phyloP scores from a whole-genome alignment of 1,140 invertebrate species.

The Chlorops oryzae region DNA sequence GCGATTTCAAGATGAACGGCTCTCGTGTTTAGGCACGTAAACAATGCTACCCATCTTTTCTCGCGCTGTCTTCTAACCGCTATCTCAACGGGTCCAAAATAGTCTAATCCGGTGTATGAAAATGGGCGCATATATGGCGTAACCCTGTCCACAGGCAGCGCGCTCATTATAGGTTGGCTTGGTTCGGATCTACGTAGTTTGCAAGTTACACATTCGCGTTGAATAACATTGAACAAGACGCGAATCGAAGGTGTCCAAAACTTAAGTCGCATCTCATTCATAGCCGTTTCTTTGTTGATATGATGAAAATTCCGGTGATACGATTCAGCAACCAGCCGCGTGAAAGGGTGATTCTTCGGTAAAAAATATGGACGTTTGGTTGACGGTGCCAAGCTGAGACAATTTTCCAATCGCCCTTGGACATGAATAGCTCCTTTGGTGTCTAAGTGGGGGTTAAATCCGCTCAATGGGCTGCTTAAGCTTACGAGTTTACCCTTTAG shows the following conservation, averaged over 20 bases:
- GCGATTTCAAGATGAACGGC: conserved; percentile 8
- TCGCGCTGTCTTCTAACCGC: neutral
- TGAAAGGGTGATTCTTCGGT: neutral
- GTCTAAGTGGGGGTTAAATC: neutral
- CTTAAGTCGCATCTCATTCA: too few relatives aligned
- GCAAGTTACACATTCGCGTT: neutral
- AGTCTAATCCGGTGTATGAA: neutral
- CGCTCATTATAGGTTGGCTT: neutral
- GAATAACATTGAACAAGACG: neutral
- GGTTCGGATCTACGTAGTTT: neutral
- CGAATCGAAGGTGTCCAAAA: too few relatives aligned
- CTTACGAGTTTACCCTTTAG: too few relatives aligned
- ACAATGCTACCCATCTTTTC: too few relatives aligned
- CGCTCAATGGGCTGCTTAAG: neutral
- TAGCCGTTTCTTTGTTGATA: too few relatives aligned
- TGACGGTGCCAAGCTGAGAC: neutral
- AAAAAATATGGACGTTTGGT: neutral
- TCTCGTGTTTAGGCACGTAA: conserved; percentile 1
- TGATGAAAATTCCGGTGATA: neutral
- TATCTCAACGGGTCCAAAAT: too few relatives aligned
- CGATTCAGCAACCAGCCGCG: neutral
- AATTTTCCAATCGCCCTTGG: neutral
- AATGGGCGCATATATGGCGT: neutral
- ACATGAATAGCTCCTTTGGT: neutral
- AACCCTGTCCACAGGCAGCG: neutral